A percentile compares a stretch with the other conserved stretches of the same genome.
These are phyloP conservation scores for Ischnura elegans DNA, from an alignment of 2,888 invertebrate genomes.

Conservation along the genomic window DNA sequence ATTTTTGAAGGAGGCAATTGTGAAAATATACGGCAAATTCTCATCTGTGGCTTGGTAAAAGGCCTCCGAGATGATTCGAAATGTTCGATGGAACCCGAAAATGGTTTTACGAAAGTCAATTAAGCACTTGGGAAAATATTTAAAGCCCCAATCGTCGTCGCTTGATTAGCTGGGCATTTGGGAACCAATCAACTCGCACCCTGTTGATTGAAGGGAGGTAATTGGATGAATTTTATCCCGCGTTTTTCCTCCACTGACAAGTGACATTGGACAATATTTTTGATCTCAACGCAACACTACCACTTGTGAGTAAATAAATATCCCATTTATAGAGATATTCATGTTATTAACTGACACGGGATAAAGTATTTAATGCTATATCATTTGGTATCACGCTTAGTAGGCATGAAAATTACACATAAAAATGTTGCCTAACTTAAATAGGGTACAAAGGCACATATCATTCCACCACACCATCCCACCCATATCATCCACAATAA, in stretches of 20 bases:
- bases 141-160: background rate
- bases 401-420: too few relatives aligned
- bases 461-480: too few relatives aligned
- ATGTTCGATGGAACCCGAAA: background rate
- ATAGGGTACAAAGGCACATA: too few relatives aligned
- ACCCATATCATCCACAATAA: too few relatives aligned
- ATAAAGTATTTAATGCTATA: too few relatives aligned
- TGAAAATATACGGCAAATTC: background rate
- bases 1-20: background rate
- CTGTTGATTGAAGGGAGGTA: background rate
- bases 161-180: background rate
- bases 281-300: background rate
- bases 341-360: too few relatives aligned
- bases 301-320: background rate
- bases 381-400: too few relatives aligned
- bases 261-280: background rate
- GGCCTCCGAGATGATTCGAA: background rate
- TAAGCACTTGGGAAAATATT: background rate
- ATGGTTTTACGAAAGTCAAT: background rate
- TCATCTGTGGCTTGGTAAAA: background rate
- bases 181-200: background rate
- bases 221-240: background rate
- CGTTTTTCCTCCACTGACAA: background rate
- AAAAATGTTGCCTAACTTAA: too few relatives aligned
- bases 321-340: too few relatives aligned